Conservation (phyloP, 2,888 invertebrate species). For the Drosophila barbarae region DNA sequence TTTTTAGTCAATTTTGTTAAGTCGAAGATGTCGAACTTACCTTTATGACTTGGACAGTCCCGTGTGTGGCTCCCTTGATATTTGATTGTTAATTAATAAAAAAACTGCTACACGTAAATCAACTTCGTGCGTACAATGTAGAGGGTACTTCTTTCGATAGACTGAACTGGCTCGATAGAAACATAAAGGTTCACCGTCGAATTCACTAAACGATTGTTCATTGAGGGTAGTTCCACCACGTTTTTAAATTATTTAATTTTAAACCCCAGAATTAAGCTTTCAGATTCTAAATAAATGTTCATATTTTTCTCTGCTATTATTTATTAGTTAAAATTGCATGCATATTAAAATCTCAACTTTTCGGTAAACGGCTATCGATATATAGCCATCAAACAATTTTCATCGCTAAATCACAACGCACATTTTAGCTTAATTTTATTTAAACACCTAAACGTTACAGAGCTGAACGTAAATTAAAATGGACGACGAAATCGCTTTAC, state of each 20-base stretch:
- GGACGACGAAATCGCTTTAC: slow-evolving; percentile 83
- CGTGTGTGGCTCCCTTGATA: neutral
- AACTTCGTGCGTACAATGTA: slow-evolving; percentile 13
- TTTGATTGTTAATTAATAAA: slow-evolving; percentile 18
- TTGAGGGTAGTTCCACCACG: neutral
- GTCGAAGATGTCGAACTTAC: neutral
- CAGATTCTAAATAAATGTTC: neutral
- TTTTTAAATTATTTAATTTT: neutral
- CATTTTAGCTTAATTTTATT: slow-evolving; percentile 22
- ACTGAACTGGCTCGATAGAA: slow-evolving; percentile 5
- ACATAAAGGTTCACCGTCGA: neutral
- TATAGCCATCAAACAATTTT: neutral
- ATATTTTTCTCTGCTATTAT: too few species aligned
- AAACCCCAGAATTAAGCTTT: neutral
- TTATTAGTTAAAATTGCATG: neutral
- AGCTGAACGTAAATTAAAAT: neutral
- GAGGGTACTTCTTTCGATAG: neutral
- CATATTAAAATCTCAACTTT: neutral
- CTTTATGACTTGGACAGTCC: neutral
- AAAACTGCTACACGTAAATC: slow-evolving; percentile 27
- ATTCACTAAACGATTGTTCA: neutral
- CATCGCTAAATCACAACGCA: slow-evolving; percentile 14
- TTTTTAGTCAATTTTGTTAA: neutral
- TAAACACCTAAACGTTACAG: neutral
- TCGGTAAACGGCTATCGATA: neutral